Base-by-base conservation (phyloP, 2,888 invertebrate species). In the Mesorhabditis sp. region DNA sequence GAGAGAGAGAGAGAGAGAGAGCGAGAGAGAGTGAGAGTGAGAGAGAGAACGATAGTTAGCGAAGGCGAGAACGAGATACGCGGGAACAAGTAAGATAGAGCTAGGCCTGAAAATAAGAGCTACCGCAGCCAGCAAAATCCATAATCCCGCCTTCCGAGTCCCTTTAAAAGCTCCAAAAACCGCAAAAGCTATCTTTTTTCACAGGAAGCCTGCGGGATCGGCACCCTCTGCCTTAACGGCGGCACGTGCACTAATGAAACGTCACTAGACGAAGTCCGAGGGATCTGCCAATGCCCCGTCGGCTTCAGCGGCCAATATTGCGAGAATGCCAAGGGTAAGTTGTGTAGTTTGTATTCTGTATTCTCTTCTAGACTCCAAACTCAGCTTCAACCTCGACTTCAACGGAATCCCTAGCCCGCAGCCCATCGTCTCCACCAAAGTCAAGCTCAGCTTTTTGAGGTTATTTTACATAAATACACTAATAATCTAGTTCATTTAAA, bases 321-420 rank as follows among this genome's bases (percentile, higher is more conserved):
- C 2, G 58, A 50, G 7, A 50, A 13, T 10, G 10, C 58, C 7
- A 50, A 50, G n/a, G 58, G 58, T 50, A 50, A 50, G 7, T 50
- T 50, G n/a, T 50, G 10, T n/a, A 50, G n/a, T 13, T 50, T 50
- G 58, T 28, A 28, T 50, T 50, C 58, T 13, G 7, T 13, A n/a
- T 13, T 2, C n/a, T 50, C n/a, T n/a, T 1, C 58, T n/a, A 50
- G 58, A 50, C n/a, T 50, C 58, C 7, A 13, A 10, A 2, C 58
- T 50, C 58, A 50, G 58, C 58, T 50, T 50, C n/a, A 50, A 50
- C n/a, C 58, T 50, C n/a, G 58, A 10, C 58, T 50, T 13, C 58
- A 50, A 50, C n/a, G 58, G 58, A 13, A n/a, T 50, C 7, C 58
- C 10, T 10, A 50, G 58, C n/a, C 7, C 10, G 7, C 58, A 50